These are phyloP conservation scores for Lasioglossum villosulum DNA, from an alignment of 2,888 invertebrate genomes.

Conservation along the genomic window DNA sequence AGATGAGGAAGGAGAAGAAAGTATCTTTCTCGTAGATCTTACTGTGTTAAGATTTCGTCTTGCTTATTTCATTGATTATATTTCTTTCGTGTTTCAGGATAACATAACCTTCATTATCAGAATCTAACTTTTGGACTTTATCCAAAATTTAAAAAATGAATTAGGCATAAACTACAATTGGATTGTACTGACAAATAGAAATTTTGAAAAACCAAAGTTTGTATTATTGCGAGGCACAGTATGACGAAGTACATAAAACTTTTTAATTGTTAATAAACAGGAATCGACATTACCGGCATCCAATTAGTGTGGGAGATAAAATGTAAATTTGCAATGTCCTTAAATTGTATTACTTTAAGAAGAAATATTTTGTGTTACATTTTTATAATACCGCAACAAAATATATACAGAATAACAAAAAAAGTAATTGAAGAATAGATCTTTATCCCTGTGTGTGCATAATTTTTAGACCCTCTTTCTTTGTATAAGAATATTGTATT, in stretches of 20 bases:
- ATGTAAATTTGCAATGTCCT: conserved; percentile 82
- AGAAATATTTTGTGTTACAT: conserved; percentile 84
- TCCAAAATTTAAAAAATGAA: conserved; percentile 71
- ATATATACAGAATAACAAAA: conserved; percentile 81
- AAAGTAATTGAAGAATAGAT: conserved; percentile 67
- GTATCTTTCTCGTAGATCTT: background rate
- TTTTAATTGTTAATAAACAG: conserved; percentile 72
- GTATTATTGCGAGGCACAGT: conserved; percentile 64
- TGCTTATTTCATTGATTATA: conserved; percentile 20
- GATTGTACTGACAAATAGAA: conserved; percentile 62
- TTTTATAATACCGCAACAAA: conserved; percentile 83
- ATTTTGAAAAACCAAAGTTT: conserved; percentile 60
- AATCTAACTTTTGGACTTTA: conserved; percentile 77
- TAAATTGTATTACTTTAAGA: conserved; percentile 83
- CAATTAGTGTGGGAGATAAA: conserved; percentile 75
- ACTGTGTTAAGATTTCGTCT: conserved; percentile 1
- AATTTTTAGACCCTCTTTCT: conserved; percentile 83
- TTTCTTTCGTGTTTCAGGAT: conserved; percentile 48
- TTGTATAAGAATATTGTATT: conserved; percentile 83
- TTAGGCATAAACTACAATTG: conserved; percentile 63
- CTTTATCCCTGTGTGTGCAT: conserved; percentile 81
- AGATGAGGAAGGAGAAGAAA: background rate
- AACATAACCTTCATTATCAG: conserved; percentile 78
- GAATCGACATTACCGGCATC: conserved; percentile 62
- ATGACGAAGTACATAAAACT: conserved; percentile 62